Conservation (phyloP, 2,888 invertebrate genomes). For the Taphrorychus bicolor region DNA sequence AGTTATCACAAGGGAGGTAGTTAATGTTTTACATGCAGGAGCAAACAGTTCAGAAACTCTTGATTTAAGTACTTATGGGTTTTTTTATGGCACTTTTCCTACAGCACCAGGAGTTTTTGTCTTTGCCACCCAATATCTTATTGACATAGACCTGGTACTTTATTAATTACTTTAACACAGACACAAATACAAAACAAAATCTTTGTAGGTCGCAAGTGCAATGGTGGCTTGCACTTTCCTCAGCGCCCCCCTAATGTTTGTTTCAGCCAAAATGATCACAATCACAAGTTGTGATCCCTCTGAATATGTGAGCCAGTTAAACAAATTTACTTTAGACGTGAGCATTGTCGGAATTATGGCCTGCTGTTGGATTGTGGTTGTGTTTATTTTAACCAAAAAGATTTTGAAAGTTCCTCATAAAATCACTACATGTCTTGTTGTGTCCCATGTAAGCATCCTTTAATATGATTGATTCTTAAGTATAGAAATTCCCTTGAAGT, state of each 20-base stretch:
- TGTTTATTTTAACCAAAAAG: slow-evolving; percentile 78
- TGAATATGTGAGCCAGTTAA: slow-evolving; percentile 79
- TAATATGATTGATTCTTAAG: background rate
- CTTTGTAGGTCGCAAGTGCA: slow-evolving; percentile 81
- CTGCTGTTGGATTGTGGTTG: slow-evolving; percentile 78
- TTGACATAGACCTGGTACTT: slow-evolving; percentile 89
- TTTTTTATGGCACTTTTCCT: slow-evolving; percentile 95
- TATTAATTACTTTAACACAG: no score
- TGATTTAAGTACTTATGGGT: slow-evolving; percentile 90
- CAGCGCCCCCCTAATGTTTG: slow-evolving; percentile 93
- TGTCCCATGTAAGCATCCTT: slow-evolving; percentile 75
- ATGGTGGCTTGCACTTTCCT: slow-evolving; percentile 95
- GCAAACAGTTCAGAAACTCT: slow-evolving; percentile 75
- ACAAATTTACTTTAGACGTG: slow-evolving; percentile 82
- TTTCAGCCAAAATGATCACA: slow-evolving; percentile 92
- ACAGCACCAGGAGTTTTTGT: slow-evolving; percentile 97
- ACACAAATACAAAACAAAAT: background rate
- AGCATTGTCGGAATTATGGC: slow-evolving; percentile 81
- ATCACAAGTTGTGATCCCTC: slow-evolving; percentile 72
- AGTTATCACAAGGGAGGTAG: slow-evolving; percentile 84
- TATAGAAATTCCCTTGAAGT: slow-evolving; percentile 59
- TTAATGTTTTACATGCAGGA: slow-evolving; percentile 77
- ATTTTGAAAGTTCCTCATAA: slow-evolving; percentile 82
- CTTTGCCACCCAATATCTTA: slow-evolving; percentile 85
- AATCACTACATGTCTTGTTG: slow-evolving; percentile 77